A percentile compares a stretch with the other conserved stretches of the same genome.
phyloP scores from a whole-genome alignment of 2,113 vertebrate species.

The Dasyurus viverrinus region DNA sequence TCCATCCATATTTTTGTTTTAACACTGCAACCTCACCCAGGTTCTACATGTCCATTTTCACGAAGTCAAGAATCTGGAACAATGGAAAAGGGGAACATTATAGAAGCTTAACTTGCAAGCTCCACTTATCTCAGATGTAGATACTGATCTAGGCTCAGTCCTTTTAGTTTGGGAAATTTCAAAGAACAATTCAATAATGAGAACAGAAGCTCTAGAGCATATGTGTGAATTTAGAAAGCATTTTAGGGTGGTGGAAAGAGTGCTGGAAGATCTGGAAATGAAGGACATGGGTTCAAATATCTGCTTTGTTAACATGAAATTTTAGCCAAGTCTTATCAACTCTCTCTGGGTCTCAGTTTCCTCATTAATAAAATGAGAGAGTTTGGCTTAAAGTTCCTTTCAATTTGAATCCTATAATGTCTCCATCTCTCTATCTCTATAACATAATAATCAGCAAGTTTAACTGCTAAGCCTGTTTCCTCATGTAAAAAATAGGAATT shows the following conservation, averaged over 20 bases:
- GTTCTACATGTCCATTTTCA: background rate
- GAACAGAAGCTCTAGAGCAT: background rate
- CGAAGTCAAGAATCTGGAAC: background rate
- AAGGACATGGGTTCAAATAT: background rate
- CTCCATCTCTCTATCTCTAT: background rate
- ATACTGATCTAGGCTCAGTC: background rate
- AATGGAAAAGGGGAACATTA: background rate
- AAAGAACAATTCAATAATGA: background rate
- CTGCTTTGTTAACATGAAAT: background rate
- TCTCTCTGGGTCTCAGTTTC: background rate
- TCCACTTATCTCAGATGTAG: background rate
- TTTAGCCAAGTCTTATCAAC: background rate
- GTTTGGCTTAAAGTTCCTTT: background rate
- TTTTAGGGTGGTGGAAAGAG: background rate
- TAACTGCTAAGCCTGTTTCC: background rate
- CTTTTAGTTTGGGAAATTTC: background rate
- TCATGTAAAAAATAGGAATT: background rate
- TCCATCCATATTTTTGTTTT: background rate
- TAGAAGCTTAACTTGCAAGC: background rate
- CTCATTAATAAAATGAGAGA: background rate
- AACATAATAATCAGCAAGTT: background rate
- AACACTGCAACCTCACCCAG: background rate
- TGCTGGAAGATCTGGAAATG: background rate
- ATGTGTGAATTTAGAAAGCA: background rate
- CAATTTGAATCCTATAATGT: background rate